phyloP scores from a whole-genome alignment of 2,888 invertebrate species.

The Diadromus collaris region DNA sequence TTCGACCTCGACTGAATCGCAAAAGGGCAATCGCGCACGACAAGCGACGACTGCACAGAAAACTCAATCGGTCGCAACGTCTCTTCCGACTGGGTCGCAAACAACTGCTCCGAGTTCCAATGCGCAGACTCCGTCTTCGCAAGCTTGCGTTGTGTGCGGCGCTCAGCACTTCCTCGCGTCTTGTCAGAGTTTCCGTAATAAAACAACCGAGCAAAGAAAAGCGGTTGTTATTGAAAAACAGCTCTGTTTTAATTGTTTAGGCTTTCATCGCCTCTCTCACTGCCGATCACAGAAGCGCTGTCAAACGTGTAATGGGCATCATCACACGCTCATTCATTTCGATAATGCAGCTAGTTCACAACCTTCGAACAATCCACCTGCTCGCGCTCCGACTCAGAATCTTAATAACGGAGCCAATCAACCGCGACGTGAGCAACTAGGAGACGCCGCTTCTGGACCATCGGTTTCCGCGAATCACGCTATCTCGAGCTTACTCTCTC shows the following conservation, averaged over 20 bases:
- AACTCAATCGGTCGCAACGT: not conserved
- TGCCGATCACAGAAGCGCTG: slow-evolving; percentile 7
- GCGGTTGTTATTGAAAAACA: not conserved
- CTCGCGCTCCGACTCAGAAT: slow-evolving; percentile 12
- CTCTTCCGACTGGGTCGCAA: not conserved
- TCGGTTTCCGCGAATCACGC: slow-evolving; percentile 25
- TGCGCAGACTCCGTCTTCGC: not conserved
- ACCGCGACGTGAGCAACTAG: slow-evolving; percentile 17
- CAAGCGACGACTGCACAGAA: not conserved
- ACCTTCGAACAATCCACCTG: slow-evolving; percentile 10
- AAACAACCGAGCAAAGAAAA: not conserved
- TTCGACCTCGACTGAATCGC: not conserved
- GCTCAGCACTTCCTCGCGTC: not conserved
- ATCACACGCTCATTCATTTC: slow-evolving; percentile 2
- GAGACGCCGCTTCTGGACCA: slow-evolving; percentile 5
- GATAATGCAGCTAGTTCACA: not conserved
- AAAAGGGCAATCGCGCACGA: not conserved
- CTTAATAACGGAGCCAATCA: slow-evolving; percentile 12
- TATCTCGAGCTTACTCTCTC: slow-evolving; percentile 16
- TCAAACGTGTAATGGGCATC: not conserved
- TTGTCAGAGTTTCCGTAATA: not conserved
- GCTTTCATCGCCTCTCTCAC: not conserved
- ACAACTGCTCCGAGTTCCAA: not conserved
- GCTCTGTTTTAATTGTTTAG: not conserved
- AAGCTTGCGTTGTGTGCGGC: not conserved